A percentile compares a stretch with the other conserved stretches of the same genome.
Evolutionary conservation across 2,888 invertebrate genomes (phyloP).

Genomic region (Venustoraphidia nigricollis): DNA sequence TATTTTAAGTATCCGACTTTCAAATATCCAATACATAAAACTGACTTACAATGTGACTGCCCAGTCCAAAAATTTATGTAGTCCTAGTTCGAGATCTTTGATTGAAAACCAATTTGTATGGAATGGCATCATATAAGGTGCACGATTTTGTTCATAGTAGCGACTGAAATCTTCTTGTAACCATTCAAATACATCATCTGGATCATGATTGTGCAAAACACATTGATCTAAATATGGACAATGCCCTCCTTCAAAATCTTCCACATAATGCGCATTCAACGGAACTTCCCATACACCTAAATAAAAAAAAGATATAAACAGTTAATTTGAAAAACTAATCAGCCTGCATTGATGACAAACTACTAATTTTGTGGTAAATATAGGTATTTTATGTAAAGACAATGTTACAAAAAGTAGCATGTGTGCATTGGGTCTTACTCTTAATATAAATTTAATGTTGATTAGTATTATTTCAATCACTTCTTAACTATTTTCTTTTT

Average conservation of each 20-base stretch:
- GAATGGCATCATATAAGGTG: slow-evolving; percentile 90
- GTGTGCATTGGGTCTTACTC: no score
- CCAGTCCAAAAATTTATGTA: slow-evolving; percentile 78
- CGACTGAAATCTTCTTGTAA: slow-evolving; percentile 76
- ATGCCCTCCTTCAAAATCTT: slow-evolving; percentile 79
- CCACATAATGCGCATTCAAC: slow-evolving; percentile 76
- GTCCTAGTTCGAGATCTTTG: slow-evolving; percentile 63
- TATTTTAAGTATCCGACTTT: no score
- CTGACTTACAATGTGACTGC: slow-evolving; percentile 50
- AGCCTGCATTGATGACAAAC: background rate
- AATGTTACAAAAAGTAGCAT: no score
- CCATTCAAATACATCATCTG: slow-evolving; percentile 66
- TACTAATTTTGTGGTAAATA: background rate
- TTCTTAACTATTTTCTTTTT: no score
- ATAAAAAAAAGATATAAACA: slow-evolving; percentile 11
- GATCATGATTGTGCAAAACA: slow-evolving; percentile 75
- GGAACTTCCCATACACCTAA: slow-evolving; percentile 84
- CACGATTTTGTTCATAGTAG: slow-evolving; percentile 72
- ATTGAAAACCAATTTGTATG: slow-evolving; percentile 95
- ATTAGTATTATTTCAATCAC: no score
- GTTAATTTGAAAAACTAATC: background rate
- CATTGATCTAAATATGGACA: slow-evolving; percentile 87
- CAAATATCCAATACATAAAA: no score
- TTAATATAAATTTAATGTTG: no score
- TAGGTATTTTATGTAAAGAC: no score